Evolutionary conservation across 1,140 invertebrate genomes (phyloP), one percentile per base, ranked within the genome.

Genomic region (Musca domestica): DNA sequence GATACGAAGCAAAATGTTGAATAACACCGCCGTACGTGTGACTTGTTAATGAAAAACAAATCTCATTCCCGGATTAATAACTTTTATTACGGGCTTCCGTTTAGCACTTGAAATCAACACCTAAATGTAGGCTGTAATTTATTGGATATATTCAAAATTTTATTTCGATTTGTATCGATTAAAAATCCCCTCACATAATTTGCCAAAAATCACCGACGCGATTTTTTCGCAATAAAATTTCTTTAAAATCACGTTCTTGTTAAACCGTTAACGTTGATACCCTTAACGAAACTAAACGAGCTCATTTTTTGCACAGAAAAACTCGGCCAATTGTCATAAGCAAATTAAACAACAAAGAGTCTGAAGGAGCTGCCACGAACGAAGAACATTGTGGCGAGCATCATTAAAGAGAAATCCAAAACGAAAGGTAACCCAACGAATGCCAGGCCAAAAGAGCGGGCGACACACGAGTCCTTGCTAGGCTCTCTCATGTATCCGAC

Each of bases 251-350:
- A 61, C 30, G 30, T 61, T 41, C 27, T 34, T 61, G 34, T 52
- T 69, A 52, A 73, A 74, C 74, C 74, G 73, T 66, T 68, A 54
- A 69, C 71, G 52, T 67, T 72, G 73, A 69, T 73, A 74, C 71
- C 71, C 73, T 69, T 74, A 71, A 74, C 73, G 71, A 74, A 74
- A 74, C 74, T 74, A 74, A 74, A 68, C 67, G 67, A 66, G 69
- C 67, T 71, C 58, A 70, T 25, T 48, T 41, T 34, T 41, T 61
- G 56, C 56, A 61, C n/a, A 61, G 56, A 61, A 68, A 70, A 74
- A 74, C 72, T 74, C 72, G 73, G 73, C 73, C 73, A 74, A 74
- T 68, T 61, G 56, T 30, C 20, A 61, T 61, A 41, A 34, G 56
- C 27, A 34, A 61, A 61, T 61, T 61, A 61, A 61, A n/a, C 25